Conservation (phyloP, 2,797 vertebrate species). For the Trachops cirrhosus region DNA sequence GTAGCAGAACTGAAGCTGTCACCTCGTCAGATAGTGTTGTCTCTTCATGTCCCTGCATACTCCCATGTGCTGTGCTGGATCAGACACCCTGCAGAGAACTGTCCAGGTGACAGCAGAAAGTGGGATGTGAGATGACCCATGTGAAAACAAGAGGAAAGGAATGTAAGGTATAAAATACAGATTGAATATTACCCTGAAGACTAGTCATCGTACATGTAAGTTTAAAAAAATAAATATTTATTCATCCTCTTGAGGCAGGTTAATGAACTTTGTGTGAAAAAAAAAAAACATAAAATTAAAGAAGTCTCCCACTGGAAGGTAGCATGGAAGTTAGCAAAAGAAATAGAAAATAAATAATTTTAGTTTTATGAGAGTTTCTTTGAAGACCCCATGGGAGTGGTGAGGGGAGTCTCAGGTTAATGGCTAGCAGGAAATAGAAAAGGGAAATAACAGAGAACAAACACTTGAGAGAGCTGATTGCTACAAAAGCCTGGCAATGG, state of each 20-base stretch:
- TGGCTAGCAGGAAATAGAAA: neutral
- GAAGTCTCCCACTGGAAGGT: neutral
- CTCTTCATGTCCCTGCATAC: neutral
- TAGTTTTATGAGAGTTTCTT: neutral
- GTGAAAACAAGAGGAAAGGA: too few species aligned
- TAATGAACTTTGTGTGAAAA: neutral
- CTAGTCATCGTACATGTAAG: neutral
- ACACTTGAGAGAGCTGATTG: neutral
- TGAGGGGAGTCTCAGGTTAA: neutral
- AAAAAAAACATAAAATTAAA: neutral
- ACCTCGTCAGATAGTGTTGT: neutral
- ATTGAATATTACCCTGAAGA: neutral
- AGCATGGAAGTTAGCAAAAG: neutral
- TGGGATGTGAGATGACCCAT: accelerated
- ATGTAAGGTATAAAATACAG: too few species aligned
- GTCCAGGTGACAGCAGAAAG: accelerated
- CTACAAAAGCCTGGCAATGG: neutral
- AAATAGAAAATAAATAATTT: neutral
- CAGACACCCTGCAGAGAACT: too few species aligned
- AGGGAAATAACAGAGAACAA: neutral
- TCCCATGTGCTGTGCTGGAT: neutral
- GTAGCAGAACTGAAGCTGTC: too few species aligned
- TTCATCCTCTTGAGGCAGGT: neutral
- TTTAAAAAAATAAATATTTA: neutral
- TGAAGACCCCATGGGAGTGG: neutral